These are phyloP conservation scores for Venusia cambrica DNA, from an alignment of 2,888 invertebrate genomes.

Conservation along the genomic window DNA sequence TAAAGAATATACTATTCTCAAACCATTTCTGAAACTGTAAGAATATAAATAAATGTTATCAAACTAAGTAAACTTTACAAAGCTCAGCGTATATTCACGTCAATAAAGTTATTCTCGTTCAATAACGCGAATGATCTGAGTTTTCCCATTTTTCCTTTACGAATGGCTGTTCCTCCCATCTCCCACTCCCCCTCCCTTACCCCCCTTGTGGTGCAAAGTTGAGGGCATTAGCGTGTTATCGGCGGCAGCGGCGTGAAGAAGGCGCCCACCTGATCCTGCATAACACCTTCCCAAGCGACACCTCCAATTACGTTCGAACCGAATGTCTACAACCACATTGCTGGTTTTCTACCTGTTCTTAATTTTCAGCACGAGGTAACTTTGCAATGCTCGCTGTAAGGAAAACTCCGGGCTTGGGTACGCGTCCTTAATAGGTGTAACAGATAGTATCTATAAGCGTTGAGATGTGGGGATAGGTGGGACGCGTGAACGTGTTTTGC, in stretches of 20 bases:
- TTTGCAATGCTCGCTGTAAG: conserved; percentile 42
- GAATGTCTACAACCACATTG: conserved; percentile 35
- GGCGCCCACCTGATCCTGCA: conserved; percentile 72
- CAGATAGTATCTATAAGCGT: conserved; percentile 79
- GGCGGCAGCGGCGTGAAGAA: conserved; percentile 75
- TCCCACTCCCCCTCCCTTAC: conserved; percentile 36
- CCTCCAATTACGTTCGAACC: conserved; percentile 34
- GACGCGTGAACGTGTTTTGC: conserved; percentile 79
- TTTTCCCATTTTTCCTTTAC: conserved; percentile 75
- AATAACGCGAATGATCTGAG: conserved; percentile 76
- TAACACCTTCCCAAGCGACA: conserved; percentile 42
- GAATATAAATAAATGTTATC: too few relatives aligned
- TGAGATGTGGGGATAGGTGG: conserved; percentile 79
- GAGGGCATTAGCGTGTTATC: conserved; percentile 81
- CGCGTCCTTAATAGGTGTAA: conserved; percentile 60
- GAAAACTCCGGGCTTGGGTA: conserved; percentile 20
- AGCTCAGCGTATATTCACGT: conserved; percentile 53
- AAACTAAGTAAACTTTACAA: conserved; percentile 16
- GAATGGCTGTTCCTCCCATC: conserved; percentile 47
- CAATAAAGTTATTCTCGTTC: conserved; percentile 76
- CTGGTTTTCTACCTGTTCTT: conserved; percentile 24
- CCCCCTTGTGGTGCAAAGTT: conserved; percentile 77
- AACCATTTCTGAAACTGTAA: too few relatives aligned
- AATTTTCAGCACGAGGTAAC: conserved; percentile 19
- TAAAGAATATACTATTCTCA: too few relatives aligned